Conservation (phyloP, 2,113 vertebrate genomes). For the Nanger granti region DNA sequence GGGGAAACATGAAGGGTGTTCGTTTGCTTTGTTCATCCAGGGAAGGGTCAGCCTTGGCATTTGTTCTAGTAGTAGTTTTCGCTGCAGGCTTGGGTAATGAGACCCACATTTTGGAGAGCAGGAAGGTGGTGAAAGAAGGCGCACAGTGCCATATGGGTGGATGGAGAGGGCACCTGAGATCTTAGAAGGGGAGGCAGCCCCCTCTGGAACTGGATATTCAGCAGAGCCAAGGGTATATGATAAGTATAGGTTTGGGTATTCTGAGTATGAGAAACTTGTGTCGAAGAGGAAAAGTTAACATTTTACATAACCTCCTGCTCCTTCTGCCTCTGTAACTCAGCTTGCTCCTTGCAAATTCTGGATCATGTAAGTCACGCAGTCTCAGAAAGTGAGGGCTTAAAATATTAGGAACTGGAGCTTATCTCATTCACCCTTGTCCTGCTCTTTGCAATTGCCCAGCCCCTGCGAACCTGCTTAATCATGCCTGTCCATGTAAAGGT, state of each 20-base stretch:
- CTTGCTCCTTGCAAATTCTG: not conserved
- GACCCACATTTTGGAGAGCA: not conserved
- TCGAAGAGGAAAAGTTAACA: not conserved
- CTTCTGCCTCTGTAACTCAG: not conserved
- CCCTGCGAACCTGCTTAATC: not conserved
- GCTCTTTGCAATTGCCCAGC: not conserved
- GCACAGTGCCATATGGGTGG: accelerated
- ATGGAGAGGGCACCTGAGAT: not conserved
- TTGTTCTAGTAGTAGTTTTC: not conserved
- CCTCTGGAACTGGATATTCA: not conserved
- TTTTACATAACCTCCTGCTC: not conserved
- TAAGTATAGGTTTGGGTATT: not conserved
- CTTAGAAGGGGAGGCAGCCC: not conserved
- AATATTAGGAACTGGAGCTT: not conserved
- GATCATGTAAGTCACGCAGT: not conserved
- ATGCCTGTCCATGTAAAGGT: not conserved
- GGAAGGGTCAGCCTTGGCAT: not conserved
- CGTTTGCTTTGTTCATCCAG: not conserved
- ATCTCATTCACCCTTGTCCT: not conserved
- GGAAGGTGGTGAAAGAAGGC: not conserved
- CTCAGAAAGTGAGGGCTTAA: not conserved
- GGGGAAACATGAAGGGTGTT: not conserved
- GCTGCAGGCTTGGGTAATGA: not conserved
- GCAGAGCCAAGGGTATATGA: not conserved
- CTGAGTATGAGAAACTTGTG: not conserved